Evolutionary conservation across 2,797 vertebrate genomes (phyloP).

Genomic region (Xiphophorus birchmanni): DNA sequence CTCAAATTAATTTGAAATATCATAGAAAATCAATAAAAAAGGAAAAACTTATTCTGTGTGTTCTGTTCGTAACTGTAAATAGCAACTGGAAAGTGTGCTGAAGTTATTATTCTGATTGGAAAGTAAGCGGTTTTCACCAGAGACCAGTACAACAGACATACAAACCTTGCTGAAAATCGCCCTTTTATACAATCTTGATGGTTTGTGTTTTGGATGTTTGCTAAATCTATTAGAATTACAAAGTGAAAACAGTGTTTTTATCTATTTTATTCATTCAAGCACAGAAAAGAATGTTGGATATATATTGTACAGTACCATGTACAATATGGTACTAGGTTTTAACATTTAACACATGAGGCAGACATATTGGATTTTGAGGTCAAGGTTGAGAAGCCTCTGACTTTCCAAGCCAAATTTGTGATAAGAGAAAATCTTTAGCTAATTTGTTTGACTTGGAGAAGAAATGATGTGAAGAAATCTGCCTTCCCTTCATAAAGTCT

Average conservation of each 20-base stretch:
- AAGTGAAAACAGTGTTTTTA: not conserved
- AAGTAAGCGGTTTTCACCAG: not conserved
- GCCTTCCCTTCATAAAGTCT: not conserved
- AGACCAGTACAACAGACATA: not conserved
- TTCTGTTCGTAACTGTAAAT: not conserved
- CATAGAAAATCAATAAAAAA: not conserved
- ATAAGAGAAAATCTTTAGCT: not conserved
- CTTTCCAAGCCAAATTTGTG: not conserved
- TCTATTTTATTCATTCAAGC: not conserved
- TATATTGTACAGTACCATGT: not conserved
- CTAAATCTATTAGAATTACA: not conserved
- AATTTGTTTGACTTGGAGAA: not conserved
- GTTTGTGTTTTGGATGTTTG: not conserved
- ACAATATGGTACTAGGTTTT: too few relatives aligned
- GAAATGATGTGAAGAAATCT: not conserved
- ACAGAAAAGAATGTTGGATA: not conserved
- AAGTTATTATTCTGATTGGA: not conserved
- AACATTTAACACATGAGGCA: not conserved
- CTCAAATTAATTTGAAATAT: not conserved
- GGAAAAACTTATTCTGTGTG: not conserved
- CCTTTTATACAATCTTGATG: not conserved
- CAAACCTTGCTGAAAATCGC: not conserved
- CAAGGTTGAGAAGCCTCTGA: not conserved
- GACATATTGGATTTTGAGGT: not conserved
- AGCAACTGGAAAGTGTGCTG: not conserved